Evolutionary conservation across 2,888 invertebrate genomes (phyloP).

Genomic region (Platyscelio sp.): DNA sequence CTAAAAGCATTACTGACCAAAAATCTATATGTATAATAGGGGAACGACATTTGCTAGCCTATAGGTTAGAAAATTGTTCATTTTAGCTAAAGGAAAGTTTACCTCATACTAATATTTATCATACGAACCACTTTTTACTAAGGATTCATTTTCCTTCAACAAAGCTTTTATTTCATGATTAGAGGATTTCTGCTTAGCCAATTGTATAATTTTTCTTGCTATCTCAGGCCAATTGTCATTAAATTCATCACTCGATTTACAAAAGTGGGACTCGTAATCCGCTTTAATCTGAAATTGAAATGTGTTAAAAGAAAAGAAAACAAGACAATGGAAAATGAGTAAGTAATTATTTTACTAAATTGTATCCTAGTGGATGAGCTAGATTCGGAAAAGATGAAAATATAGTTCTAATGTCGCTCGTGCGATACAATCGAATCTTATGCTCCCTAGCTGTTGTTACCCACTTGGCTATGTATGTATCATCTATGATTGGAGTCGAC

Average conservation of each 20-base stretch:
- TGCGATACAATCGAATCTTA: conserved; percentile 37
- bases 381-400: conserved; percentile 37
- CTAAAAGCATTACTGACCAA: too few species aligned
- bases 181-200: conserved; percentile 9
- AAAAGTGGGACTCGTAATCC: conserved; percentile 22
- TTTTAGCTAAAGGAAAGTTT: background rate
- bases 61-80: too few species aligned
- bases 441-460: conserved; percentile 6
- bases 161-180: background rate
- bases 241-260: conserved; percentile 11
- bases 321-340: background rate
- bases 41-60: too few species aligned
- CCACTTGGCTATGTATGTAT: conserved; percentile 44
- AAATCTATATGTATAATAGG: background rate
- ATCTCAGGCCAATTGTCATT: background rate
- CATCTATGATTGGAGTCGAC: conserved; percentile 28
- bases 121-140: background rate
- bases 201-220: conserved; percentile 11
- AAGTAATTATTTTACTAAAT: conserved; percentile 19
- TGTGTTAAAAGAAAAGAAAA: background rate
- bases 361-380: conserved; percentile 45
- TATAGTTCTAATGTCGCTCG: conserved; percentile 18
- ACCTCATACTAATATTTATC: background rate
- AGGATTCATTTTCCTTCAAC: conserved; percentile 2
- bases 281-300: conserved; percentile 29